phyloP scores from a whole-genome alignment of 2,113 vertebrate species.

The Dascyllus trimaculatus region DNA sequence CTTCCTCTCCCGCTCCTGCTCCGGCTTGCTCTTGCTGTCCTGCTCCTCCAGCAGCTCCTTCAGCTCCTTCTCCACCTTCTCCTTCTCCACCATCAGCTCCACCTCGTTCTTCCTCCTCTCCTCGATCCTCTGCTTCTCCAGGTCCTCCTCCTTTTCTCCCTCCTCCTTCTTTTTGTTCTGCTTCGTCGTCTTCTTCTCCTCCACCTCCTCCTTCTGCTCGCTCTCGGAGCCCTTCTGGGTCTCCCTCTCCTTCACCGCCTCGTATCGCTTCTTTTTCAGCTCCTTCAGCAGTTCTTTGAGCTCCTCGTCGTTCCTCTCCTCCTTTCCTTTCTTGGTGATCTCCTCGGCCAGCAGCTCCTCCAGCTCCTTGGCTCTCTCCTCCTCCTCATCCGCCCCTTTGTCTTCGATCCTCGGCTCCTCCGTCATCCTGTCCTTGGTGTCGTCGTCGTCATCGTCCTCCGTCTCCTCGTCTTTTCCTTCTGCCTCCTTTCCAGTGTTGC shows the following conservation, averaged over 20 bases:
- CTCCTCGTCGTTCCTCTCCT: conserved; percentile 69
- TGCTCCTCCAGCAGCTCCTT: conserved; percentile 70
- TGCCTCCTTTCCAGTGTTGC: neutral
- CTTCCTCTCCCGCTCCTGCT: conserved; percentile 73
- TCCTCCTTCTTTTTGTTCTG: conserved; percentile 39
- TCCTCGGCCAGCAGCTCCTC: conserved; percentile 75
- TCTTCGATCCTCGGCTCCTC: conserved; percentile 64
- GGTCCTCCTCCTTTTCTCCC: conserved; percentile 40
- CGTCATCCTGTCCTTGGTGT: conserved; percentile 47
- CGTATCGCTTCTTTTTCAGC: conserved; percentile 79
- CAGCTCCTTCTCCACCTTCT: conserved; percentile 79
- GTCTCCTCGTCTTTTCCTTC: conserved; percentile 25
- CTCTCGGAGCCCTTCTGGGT: conserved; percentile 33
- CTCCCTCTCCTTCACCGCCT: conserved; percentile 73
- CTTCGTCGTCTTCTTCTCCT: conserved; percentile 39
- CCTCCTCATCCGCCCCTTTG: conserved; percentile 55
- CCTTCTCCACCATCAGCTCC: conserved; percentile 86
- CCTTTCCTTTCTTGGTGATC: conserved; percentile 68
- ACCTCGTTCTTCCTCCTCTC: conserved; percentile 71
- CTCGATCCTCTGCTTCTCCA: conserved; percentile 62
- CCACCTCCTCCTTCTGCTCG: conserved; percentile 53
- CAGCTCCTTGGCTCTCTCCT: conserved; percentile 71
- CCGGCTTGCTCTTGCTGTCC: conserved; percentile 64
- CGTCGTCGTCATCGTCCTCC: conserved; percentile 45
- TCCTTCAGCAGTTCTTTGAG: conserved; percentile 78